These are phyloP conservation scores for Sminthurides aquaticus DNA, from an alignment of 2,888 invertebrate species.

Conservation along the genomic window DNA sequence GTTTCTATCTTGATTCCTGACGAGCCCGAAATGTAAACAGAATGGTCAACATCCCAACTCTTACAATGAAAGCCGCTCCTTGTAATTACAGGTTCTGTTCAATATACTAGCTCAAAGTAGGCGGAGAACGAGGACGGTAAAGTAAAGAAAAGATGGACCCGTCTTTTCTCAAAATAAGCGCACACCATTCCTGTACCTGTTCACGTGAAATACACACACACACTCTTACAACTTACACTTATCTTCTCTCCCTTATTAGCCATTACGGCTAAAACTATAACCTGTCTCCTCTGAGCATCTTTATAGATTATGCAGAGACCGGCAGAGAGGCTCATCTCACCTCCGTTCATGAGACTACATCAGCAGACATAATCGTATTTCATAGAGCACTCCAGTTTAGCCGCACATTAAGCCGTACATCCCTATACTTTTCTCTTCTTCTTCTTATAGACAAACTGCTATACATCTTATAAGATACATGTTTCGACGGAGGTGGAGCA, in stretches of 20 bases:
- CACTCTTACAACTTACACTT: neutral
- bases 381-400: no score
- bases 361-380: no score
- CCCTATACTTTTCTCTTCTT: no score
- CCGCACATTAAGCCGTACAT: no score
- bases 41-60: conserved; percentile 14
- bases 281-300: no score
- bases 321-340: no score
- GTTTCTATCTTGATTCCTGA: conserved; percentile 14
- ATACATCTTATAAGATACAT: no score
- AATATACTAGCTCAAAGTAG: conserved; percentile 1
- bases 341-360: no score
- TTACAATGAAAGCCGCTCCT: conserved; percentile 8
- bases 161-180: neutral
- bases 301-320: no score
- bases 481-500: neutral
- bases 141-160: neutral
- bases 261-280: no score
- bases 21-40: conserved; percentile 21
- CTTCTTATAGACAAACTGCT: no score
- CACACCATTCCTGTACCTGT: neutral
- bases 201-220: neutral
- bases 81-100: conserved; percentile 23
- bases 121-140: neutral
- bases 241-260: neutral